A percentile compares a stretch with the other conserved stretches of the same genome.
These are phyloP conservation scores for Psittacula cyanocephala DNA, from an alignment of 2,113 vertebrate species.

Conservation along the genomic window DNA sequence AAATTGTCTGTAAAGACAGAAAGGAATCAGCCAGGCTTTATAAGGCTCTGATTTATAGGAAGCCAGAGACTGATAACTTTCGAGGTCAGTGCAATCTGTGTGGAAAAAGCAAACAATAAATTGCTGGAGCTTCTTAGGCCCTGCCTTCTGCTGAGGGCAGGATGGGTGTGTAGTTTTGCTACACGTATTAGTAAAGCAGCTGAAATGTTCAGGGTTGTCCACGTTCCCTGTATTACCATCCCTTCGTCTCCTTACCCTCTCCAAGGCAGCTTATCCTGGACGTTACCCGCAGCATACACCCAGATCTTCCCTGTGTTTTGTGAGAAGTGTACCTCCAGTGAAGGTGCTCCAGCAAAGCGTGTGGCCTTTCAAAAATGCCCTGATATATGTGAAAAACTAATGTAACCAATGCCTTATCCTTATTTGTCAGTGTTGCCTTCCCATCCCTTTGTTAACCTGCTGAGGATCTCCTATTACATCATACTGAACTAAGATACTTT, in stretches of 20 bases:
- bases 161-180: neutral
- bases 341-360: neutral
- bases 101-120: neutral
- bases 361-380: neutral
- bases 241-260: neutral
- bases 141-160: neutral
- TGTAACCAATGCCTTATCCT: neutral
- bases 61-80: neutral
- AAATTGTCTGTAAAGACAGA: neutral
- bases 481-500: neutral
- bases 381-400: neutral
- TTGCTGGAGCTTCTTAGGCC: neutral
- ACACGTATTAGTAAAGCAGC: accelerated
- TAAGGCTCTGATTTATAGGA: neutral
- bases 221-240: accelerated
- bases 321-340: neutral
- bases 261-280: neutral
- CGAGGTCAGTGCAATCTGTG: neutral
- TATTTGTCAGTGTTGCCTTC: neutral
- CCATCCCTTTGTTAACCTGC: neutral
- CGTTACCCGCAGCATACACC: neutral
- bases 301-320: neutral
- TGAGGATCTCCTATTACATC: neutral
- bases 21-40: neutral
- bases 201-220: neutral